phyloP scores from a whole-genome alignment of 2,888 invertebrate genomes.

The Galeopsomyia nigrocyanea region DNA sequence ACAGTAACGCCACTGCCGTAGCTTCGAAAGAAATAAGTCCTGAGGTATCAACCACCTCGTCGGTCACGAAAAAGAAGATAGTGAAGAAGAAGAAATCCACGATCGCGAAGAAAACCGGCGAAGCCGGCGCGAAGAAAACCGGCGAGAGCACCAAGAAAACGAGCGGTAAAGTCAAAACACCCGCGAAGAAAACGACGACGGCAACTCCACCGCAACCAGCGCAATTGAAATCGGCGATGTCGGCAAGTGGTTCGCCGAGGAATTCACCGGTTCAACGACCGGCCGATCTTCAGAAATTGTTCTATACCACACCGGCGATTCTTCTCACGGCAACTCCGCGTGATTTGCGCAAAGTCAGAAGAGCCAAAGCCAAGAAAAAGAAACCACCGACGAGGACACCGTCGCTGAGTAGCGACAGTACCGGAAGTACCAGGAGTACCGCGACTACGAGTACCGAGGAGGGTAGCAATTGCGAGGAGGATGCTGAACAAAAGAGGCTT shows the following conservation, averaged over 20 bases:
- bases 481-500: conserved; percentile 71
- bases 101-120: conserved; percentile 46
- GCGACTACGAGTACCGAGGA: conserved; percentile 60
- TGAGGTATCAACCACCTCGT: conserved; percentile 49
- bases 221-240: conserved; percentile 49
- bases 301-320: conserved; percentile 65
- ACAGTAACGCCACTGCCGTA: conserved; percentile 51
- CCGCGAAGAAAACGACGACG: conserved; percentile 55
- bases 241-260: conserved; percentile 52
- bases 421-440: conserved; percentile 62
- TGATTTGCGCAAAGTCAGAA: conserved; percentile 63
- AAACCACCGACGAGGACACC: conserved; percentile 61
- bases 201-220: conserved; percentile 45
- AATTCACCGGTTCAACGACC: conserved; percentile 59
- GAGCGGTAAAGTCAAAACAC: conserved; percentile 50
- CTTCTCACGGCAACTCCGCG: conserved; percentile 65
- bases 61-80: conserved; percentile 58
- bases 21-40: conserved; percentile 51
- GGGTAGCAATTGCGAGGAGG: conserved; percentile 68
- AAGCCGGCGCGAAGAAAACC: conserved; percentile 48
- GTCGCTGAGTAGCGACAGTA: conserved; percentile 63
- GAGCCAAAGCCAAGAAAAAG: conserved; percentile 63
- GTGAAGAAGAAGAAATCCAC: conserved; percentile 61
- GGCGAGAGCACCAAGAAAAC: conserved; percentile 26
- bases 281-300: conserved; percentile 63